A percentile compares a stretch with the other conserved stretches of the same genome.
Evolutionary conservation across 2,888 invertebrate species (phyloP).

Genomic region (Oxyteleia sp.): DNA sequence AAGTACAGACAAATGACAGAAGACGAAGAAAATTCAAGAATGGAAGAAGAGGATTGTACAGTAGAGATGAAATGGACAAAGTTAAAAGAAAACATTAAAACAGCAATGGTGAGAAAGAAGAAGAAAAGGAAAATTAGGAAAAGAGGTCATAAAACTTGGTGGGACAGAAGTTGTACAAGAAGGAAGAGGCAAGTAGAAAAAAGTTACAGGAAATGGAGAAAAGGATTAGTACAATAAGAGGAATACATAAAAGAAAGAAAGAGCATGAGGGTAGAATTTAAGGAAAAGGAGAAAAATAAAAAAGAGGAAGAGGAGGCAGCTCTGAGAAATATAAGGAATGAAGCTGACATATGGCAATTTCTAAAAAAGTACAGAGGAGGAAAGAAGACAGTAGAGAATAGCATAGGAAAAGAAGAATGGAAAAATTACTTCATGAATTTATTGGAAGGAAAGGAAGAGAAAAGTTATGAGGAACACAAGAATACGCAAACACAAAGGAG

Average conservation of each 20-base stretch:
- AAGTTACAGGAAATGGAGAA: conserved; percentile 10
- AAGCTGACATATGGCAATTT: conserved; percentile 17
- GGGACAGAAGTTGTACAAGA: conserved; percentile 12
- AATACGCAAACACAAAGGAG: not conserved
- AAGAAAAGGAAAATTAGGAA: conserved; percentile 14
- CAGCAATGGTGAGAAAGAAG: conserved; percentile 3
- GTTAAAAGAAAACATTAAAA: not conserved
- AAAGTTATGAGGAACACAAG: not conserved
- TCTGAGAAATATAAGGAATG: conserved; percentile 30
- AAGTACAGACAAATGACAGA: not conserved
- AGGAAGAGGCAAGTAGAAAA: conserved; percentile 13
- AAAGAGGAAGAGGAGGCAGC: conserved; percentile 22
- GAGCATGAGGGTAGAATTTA: conserved; percentile 3
- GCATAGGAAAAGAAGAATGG: not conserved
- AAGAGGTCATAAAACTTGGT: conserved; percentile 10
- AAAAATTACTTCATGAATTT: not conserved
- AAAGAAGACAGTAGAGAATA: conserved; percentile 1
- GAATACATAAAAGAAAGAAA: conserved; percentile 14
- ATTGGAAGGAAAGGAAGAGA: not conserved
- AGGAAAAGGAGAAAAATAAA: conserved; percentile 5
- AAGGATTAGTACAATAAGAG: conserved; percentile 8
- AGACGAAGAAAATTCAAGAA: not conserved
- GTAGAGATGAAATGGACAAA: not conserved
- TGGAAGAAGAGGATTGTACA: not conserved
- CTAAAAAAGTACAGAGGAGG: conserved; percentile 2